A percentile compares a stretch with the other conserved stretches of the same genome.
Conservation (phyloP, 1,140 invertebrate species). For the Stratiolaelaps scimitus region DNA sequence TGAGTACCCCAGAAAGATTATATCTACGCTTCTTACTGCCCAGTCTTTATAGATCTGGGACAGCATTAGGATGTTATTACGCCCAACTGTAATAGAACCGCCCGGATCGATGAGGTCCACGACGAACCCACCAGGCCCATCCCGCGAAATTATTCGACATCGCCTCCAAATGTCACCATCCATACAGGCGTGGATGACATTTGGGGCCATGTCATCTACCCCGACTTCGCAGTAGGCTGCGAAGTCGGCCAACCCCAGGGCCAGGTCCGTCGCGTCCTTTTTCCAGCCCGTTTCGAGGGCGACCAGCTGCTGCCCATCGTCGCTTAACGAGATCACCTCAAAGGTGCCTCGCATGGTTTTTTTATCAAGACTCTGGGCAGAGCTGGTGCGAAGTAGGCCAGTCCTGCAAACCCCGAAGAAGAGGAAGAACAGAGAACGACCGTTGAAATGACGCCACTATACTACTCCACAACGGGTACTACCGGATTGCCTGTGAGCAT, state of each 20-base stretch:
- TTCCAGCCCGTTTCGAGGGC: slow-evolving; percentile 10
- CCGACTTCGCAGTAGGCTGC: not conserved
- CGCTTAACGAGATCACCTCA: not conserved
- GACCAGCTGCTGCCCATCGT: not conserved
- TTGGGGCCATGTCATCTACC: not conserved
- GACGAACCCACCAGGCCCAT: not conserved
- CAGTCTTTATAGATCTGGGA: slow-evolving; percentile 26
- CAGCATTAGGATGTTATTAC: not conserved
- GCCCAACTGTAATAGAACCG: not conserved
- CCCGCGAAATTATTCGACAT: not conserved
- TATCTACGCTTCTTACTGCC: not conserved
- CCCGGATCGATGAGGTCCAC: slow-evolving; percentile 1
- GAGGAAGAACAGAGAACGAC: no score
- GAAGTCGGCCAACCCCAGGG: not conserved
- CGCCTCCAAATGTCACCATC: slow-evolving; percentile 1
- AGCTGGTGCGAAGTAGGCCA: no score
- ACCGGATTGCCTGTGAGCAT: no score
- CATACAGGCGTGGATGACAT: not conserved
- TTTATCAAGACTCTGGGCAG: no score
- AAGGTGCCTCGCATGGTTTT: not conserved
- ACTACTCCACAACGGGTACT: no score
- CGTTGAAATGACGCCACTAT: no score
- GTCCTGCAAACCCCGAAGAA: no score
- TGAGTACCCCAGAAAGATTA: not conserved
- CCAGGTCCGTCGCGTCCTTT: not conserved